Evolutionary conservation across 1,140 invertebrate species (phyloP).

Genomic region (Drosophila truncata): DNA sequence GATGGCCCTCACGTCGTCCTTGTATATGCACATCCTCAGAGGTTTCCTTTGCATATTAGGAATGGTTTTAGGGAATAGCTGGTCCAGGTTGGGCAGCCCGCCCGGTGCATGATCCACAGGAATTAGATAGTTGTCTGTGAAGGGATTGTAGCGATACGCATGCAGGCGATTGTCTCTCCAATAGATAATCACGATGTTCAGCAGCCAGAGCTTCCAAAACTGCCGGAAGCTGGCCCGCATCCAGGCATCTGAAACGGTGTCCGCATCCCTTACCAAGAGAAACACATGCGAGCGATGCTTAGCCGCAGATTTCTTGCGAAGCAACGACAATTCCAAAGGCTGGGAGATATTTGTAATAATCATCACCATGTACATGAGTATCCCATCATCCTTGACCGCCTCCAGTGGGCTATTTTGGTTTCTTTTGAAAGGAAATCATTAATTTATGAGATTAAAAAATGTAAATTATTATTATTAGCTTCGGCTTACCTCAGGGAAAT

Average conservation of each 20-base stretch:
- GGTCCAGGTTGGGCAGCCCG: slow-evolving; percentile 40
- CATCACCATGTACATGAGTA: slow-evolving; percentile 79
- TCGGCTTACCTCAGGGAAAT: slow-evolving; percentile 61
- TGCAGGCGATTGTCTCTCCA: slow-evolving; percentile 52
- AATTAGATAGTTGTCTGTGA: slow-evolving; percentile 64
- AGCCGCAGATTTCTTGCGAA: slow-evolving; percentile 71
- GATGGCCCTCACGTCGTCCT: slow-evolving; percentile 69
- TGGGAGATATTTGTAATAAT: slow-evolving; percentile 70
- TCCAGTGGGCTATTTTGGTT: slow-evolving; percentile 56
- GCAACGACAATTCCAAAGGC: slow-evolving; percentile 61
- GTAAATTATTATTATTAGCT: neutral
- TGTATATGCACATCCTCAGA: slow-evolving; percentile 73
- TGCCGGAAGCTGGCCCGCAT: slow-evolving; percentile 70
- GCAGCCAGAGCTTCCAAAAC: slow-evolving; percentile 77
- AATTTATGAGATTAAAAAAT: neutral
- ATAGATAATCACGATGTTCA: slow-evolving; percentile 76
- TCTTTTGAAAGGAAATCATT: slow-evolving; percentile 16
- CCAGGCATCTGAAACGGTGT: slow-evolving; percentile 56
- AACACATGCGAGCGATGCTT: slow-evolving; percentile 77
- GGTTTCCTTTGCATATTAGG: slow-evolving; percentile 77
- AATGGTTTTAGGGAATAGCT: slow-evolving; percentile 66
- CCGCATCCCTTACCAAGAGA: slow-evolving; percentile 58
- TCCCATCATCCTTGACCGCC: slow-evolving; percentile 72
- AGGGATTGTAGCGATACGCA: slow-evolving; percentile 76
- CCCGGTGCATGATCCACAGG: slow-evolving; percentile 10